These are phyloP conservation scores for Sturnira hondurensis DNA, from an alignment of 2,113 vertebrate species.

Conservation along the genomic window DNA sequence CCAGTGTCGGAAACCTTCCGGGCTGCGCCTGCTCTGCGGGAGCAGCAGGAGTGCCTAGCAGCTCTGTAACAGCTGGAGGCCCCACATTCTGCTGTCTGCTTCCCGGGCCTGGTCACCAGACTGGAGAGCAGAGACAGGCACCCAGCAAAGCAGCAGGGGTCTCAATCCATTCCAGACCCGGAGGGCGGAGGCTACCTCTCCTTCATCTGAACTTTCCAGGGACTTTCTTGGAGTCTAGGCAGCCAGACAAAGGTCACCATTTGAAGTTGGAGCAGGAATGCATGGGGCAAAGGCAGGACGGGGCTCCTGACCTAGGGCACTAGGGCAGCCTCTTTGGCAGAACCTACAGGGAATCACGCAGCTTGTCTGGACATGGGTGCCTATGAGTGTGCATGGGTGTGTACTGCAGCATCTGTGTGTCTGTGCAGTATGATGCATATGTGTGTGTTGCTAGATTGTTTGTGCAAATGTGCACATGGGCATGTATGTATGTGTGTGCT, in stretches of 20 bases:
- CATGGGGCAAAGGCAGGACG: not conserved
- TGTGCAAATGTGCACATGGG: not conserved
- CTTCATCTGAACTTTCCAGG: not conserved
- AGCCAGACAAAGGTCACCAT: not conserved
- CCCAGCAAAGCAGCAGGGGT: not conserved
- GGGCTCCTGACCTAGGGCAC: not conserved
- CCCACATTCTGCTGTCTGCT: not conserved
- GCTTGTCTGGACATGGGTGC: not conserved
- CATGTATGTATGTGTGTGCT: not conserved
- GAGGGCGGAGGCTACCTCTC: not conserved
- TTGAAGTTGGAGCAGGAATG: not conserved
- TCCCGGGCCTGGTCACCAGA: not conserved
- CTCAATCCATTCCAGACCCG: not conserved
- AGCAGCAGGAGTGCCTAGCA: not conserved
- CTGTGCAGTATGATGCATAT: not conserved
- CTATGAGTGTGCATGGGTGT: not conserved
- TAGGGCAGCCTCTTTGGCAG: not conserved
- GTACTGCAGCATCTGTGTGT: not conserved
- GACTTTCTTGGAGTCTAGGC: not conserved
- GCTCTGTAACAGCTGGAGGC: not conserved
- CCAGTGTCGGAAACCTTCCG: not conserved
- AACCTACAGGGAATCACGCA: not conserved
- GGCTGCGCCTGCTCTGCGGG: not conserved
- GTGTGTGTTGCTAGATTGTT: not conserved
- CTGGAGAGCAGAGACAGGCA: not conserved